These are phyloP conservation scores for Varanus komodoensis DNA, from an alignment of 2,113 vertebrate genomes.

Conservation along the genomic window DNA sequence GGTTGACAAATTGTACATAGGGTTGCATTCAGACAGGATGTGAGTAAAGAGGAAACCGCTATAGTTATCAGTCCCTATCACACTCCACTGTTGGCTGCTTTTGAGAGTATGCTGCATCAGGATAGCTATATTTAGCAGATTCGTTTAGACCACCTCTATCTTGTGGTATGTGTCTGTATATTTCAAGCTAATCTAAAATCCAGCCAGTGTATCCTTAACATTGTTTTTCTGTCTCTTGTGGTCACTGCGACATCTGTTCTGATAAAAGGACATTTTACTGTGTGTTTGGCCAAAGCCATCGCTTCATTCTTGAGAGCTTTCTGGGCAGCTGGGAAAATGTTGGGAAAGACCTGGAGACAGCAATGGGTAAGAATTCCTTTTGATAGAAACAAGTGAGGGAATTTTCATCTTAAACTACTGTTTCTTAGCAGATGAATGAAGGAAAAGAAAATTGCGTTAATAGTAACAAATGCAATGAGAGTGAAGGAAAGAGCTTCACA, in stretches of 20 bases:
- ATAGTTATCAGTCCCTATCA: conserved; percentile 61
- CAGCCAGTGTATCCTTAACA: neutral
- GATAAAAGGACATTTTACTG: conserved; percentile 31
- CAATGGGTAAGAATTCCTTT: conserved; percentile 41
- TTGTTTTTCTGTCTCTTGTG: conserved; percentile 37
- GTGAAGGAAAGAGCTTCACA: conserved; percentile 38
- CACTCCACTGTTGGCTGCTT: conserved; percentile 57
- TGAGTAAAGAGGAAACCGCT: conserved; percentile 81
- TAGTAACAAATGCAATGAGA: conserved; percentile 24
- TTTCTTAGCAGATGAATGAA: neutral
- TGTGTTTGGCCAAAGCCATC: conserved; percentile 28
- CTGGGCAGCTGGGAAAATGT: conserved; percentile 41
- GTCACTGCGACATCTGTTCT: conserved; percentile 27
- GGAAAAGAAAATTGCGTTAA: conserved; percentile 15
- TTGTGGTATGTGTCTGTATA: conserved; percentile 33
- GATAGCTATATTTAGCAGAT: conserved; percentile 73
- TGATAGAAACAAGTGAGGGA: conserved; percentile 31
- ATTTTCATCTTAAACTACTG: conserved; percentile 18
- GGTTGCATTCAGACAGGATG: conserved; percentile 69
- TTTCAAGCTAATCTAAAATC: conserved; percentile 13
- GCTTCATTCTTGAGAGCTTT: conserved; percentile 38
- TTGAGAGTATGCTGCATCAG: conserved; percentile 44
- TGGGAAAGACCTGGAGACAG: conserved; percentile 13
- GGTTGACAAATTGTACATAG: conserved; percentile 28
- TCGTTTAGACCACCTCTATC: neutral